phyloP scores from a whole-genome alignment of 2,797 vertebrate species.

The Lophotriccus pileatus region DNA sequence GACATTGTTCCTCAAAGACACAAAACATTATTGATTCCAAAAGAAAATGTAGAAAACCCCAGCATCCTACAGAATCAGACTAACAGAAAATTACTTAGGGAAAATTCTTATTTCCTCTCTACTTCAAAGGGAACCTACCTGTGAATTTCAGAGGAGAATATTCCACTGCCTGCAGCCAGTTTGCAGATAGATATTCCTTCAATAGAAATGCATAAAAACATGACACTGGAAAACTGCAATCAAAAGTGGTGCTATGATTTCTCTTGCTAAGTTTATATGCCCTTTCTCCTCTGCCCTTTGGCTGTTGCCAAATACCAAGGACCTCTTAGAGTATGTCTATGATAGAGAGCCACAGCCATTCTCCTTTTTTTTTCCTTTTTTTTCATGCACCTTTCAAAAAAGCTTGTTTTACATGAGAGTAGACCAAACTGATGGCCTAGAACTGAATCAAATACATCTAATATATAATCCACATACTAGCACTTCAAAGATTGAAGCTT shows the following conservation, averaged over 20 bases:
- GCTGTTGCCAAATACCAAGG: neutral
- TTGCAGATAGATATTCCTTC: neutral
- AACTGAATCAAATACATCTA: neutral
- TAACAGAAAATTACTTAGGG: neutral
- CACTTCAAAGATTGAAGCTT: neutral
- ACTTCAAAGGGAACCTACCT: neutral
- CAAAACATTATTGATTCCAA: neutral
- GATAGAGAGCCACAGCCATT: neutral
- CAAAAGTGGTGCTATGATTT: neutral
- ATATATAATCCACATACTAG: neutral
- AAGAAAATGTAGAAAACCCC: neutral
- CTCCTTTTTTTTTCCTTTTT: neutral
- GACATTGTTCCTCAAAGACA: neutral
- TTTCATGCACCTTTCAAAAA: neutral
- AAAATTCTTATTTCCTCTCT: neutral
- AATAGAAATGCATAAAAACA: neutral
- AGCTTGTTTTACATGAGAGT: neutral
- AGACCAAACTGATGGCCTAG: neutral
- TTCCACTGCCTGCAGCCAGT: neutral
- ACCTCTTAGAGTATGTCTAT: neutral
- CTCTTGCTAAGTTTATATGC: neutral
- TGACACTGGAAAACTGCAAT: neutral
- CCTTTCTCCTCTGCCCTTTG: neutral
- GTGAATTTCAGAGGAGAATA: neutral
- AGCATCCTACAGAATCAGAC: neutral